These are phyloP conservation scores for Gymnoscelis rufifasciata DNA, from an alignment of 2,888 invertebrate species.

Conservation along the genomic window DNA sequence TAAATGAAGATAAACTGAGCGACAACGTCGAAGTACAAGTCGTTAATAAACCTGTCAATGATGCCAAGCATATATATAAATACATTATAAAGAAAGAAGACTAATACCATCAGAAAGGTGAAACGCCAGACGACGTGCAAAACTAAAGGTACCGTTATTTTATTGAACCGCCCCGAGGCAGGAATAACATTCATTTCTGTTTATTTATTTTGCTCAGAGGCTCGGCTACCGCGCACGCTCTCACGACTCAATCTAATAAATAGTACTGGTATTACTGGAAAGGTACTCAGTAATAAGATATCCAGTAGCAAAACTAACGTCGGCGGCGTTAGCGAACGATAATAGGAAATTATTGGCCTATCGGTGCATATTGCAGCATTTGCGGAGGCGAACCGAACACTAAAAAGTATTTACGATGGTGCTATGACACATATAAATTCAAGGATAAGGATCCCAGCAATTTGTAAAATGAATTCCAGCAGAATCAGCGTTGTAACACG, in stretches of 20 bases:
- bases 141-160: conserved; percentile 43
- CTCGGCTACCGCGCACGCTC: conserved; percentile 58
- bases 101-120: conserved; percentile 14
- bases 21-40: conserved; percentile 11
- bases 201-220: conserved; percentile 62
- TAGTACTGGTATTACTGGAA: conserved; percentile 60
- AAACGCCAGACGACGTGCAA: conserved; percentile 23
- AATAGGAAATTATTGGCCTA: conserved; percentile 57
- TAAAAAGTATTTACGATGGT: conserved; percentile 23
- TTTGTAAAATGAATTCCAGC: conserved; percentile 43
- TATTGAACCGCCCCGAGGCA: conserved; percentile 40
- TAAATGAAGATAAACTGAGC: conserved; percentile 16
- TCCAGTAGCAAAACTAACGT: conserved; percentile 58
- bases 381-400: conserved; percentile 16
- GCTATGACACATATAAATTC: conserved; percentile 11
- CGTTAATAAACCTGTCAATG: conserved; percentile 15
- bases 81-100: conserved; percentile 18
- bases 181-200: conserved; percentile 49
- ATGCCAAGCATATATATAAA: conserved; percentile 18
- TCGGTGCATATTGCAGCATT: conserved; percentile 31
- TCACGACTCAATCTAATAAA: conserved; percentile 78
- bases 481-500: conserved; percentile 44
- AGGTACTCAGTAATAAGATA: conserved; percentile 70
- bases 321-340: conserved; percentile 49
- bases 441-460: conserved; percentile 29